Percentiles rank a stretch among this genome's conserved stretches.
These are phyloP conservation scores for Melanophora roralis DNA, from an alignment of 2,888 invertebrate genomes.

Conservation along the genomic window DNA sequence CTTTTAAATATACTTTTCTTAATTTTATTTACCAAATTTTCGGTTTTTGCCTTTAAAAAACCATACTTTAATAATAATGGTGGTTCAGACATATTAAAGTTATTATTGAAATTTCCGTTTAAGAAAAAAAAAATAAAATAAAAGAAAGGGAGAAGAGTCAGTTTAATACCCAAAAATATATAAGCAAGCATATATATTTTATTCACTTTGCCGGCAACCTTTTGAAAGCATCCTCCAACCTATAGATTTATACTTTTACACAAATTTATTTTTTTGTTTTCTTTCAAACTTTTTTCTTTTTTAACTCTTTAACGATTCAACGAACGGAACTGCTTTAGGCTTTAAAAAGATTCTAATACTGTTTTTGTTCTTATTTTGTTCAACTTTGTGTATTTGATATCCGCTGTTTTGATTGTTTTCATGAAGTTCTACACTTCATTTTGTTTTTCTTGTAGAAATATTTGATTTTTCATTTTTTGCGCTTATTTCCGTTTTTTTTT, in stretches of 20 bases:
- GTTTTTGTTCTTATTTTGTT: constrained; percentile 14
- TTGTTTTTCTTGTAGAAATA: constrained; percentile 52
- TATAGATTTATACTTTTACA: too few relatives aligned
- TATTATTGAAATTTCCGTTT: constrained; percentile 50
- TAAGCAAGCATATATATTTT: too few relatives aligned
- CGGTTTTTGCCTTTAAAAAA: neutral
- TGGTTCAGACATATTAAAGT: constrained; percentile 12
- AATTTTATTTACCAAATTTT: constrained; percentile 1
- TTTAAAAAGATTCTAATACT: constrained; percentile 38
- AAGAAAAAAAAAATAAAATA: neutral
- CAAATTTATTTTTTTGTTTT: too few relatives aligned
- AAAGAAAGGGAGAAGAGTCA: neutral
- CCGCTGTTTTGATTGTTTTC: constrained; percentile 49
- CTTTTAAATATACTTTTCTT: neutral
- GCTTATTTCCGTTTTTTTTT: constrained; percentile 53
- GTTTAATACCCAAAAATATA: too few relatives aligned
- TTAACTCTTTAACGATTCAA: constrained; percentile 62
- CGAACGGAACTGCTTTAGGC: constrained; percentile 63
- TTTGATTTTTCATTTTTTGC: constrained; percentile 45
- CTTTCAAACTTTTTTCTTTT: neutral
- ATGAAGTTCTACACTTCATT: constrained; percentile 15
- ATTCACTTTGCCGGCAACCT: neutral
- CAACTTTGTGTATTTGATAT: constrained; percentile 37
- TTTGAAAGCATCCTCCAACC: neutral
- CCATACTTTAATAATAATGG: neutral